phyloP scores from a whole-genome alignment of 1,140 invertebrate genomes.

The Drosophila nebulosa region DNA sequence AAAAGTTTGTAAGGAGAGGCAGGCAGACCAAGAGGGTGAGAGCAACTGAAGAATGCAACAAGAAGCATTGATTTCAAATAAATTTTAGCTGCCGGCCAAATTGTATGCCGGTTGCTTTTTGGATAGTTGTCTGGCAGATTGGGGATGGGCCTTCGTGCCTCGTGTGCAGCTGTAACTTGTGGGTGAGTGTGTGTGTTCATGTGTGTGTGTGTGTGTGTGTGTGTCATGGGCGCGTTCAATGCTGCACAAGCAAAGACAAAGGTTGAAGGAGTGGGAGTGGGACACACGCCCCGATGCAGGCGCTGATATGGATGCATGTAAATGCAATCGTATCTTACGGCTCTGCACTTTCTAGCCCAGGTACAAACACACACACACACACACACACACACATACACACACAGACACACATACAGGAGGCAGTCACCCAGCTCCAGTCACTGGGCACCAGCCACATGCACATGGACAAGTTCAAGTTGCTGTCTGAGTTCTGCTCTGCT shows the following conservation, averaged over 20 bases:
- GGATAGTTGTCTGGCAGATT: slow-evolving; percentile 38
- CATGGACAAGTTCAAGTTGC: slow-evolving; percentile 67
- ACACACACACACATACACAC: not conserved
- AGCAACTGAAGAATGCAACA: slow-evolving; percentile 75
- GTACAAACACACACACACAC: slow-evolving; percentile 17
- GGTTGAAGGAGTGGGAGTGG: slow-evolving; percentile 4
- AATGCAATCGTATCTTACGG: slow-evolving; percentile 79
- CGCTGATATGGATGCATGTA: slow-evolving; percentile 78
- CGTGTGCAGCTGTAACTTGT: slow-evolving; percentile 14
- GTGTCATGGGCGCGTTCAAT: slow-evolving; percentile 50
- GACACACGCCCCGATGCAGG: slow-evolving; percentile 70
- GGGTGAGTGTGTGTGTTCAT: slow-evolving; percentile 5
- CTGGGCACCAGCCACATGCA: slow-evolving; percentile 38
- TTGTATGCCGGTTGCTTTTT: slow-evolving; percentile 72
- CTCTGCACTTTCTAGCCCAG: slow-evolving; percentile 73
- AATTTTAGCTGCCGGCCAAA: slow-evolving; percentile 77
- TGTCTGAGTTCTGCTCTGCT: slow-evolving; percentile 38
- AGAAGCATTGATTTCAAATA: slow-evolving; percentile 80
- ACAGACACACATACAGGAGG: not conserved
- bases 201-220: slow-evolving; percentile 30
- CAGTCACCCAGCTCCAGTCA: slow-evolving; percentile 25
- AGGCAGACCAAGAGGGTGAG: slow-evolving; percentile 9
- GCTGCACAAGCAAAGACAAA: slow-evolving; percentile 25
- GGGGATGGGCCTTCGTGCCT: slow-evolving; percentile 39
- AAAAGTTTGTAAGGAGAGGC: slow-evolving; percentile 37